Conservation (phyloP, 2,797 vertebrate genomes). For the Jordanella pulchra region DNA sequence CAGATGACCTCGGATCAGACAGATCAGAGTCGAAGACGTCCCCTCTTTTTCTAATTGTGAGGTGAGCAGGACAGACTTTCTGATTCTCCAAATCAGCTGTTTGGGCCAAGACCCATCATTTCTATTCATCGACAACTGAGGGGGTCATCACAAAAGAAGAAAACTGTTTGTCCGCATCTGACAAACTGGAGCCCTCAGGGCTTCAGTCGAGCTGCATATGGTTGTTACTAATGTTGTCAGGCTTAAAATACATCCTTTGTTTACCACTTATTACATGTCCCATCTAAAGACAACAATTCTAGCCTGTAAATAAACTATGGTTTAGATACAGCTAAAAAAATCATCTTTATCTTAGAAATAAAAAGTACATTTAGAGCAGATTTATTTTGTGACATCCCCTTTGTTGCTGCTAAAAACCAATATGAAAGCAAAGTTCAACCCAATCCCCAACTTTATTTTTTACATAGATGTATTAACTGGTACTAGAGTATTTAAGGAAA, state of each 20-base stretch:
- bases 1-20: slow-evolving; percentile 48
- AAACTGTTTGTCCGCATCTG: slow-evolving; percentile 10
- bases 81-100: slow-evolving; percentile 25
- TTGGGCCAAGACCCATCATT: slow-evolving; percentile 18
- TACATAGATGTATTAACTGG: no score
- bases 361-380: no score
- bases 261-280: not conserved
- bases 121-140: slow-evolving; percentile 2
- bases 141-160: slow-evolving; percentile 14
- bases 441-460: no score
- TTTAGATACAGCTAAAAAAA: not conserved
- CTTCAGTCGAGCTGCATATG: slow-evolving; percentile 2
- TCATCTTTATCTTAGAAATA: not conserved
- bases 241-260: not conserved
- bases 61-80: slow-evolving; percentile 30
- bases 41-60: not conserved
- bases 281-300: not conserved
- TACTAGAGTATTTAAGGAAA: no score
- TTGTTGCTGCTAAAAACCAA: no score
- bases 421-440: no score
- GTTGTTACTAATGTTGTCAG: not conserved
- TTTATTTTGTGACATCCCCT: no score
- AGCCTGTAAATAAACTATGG: no score
- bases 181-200: not conserved
- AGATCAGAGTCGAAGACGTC: slow-evolving; percentile 46